Evolutionary conservation across 2,797 vertebrate species (phyloP).

Genomic region (Chaenodraco wilsoni): DNA sequence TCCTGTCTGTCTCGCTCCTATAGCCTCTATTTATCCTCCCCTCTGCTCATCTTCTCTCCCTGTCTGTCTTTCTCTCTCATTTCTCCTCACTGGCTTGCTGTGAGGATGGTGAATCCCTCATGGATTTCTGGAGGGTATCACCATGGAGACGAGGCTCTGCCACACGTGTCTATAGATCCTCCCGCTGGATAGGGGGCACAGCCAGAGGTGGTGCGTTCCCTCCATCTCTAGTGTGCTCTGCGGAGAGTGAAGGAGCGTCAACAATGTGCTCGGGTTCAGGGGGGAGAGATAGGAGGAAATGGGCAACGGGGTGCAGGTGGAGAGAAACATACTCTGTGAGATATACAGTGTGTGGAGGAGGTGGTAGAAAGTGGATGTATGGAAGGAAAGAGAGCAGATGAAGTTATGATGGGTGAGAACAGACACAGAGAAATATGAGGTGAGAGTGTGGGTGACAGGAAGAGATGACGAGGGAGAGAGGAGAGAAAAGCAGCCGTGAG

Average conservation of each 20-base stretch:
- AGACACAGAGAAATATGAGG: constrained; percentile 21
- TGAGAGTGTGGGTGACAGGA: constrained; percentile 38
- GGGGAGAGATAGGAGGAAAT: neutral
- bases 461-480: constrained; percentile 22
- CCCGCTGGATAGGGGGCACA: constrained; percentile 81
- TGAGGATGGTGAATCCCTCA: constrained; percentile 84
- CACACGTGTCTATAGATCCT: constrained; percentile 86
- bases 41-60: constrained; percentile 49
- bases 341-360: constrained; percentile 13
- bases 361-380: constrained; percentile 7
- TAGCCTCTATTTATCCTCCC: constrained; percentile 51
- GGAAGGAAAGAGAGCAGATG: constrained; percentile 33
- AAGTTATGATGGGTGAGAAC: constrained; percentile 44
- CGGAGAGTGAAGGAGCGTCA: constrained; percentile 39
- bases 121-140: constrained; percentile 87
- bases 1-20: constrained; percentile 44
- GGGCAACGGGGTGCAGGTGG: constrained; percentile 13
- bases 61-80: constrained; percentile 52
- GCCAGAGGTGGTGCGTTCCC: constrained; percentile 77
- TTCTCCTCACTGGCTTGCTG: constrained; percentile 74
- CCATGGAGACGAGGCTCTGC: constrained; percentile 87
- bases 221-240: constrained; percentile 56
- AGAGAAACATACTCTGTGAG: constrained; percentile 20
- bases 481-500: constrained; percentile 26
- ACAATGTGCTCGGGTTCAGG: constrained; percentile 44